These are phyloP conservation scores for Karalla daura DNA, from an alignment of 2,797 vertebrate genomes.

Conservation along the genomic window DNA sequence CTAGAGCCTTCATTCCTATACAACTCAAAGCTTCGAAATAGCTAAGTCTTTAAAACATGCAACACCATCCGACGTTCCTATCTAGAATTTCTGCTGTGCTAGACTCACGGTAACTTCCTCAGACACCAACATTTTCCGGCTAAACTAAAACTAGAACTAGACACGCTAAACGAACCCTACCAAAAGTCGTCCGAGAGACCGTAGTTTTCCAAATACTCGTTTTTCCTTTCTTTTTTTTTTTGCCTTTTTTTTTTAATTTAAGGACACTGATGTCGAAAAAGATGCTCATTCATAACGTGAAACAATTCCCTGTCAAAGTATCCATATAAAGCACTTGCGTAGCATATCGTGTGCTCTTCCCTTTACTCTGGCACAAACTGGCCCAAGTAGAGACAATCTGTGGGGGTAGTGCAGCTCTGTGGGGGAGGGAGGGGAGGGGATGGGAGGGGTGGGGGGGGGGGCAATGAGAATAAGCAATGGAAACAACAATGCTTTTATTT, in stretches of 20 bases:
- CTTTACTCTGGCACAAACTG: conserved; percentile 71
- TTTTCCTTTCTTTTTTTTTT: too few relatives aligned
- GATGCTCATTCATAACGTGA: conserved; percentile 73
- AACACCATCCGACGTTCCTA: conserved; percentile 79
- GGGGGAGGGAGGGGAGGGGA: too few relatives aligned
- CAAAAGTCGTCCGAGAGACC: conserved; percentile 62
- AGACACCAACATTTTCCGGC: conserved; percentile 65
- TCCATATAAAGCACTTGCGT: conserved; percentile 83
- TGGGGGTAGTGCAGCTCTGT: conserved; percentile 65
- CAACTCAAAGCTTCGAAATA: conserved; percentile 77
- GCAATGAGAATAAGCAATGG: conserved; percentile 48
- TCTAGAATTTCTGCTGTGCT: conserved; percentile 77
- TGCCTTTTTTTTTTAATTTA: too few relatives aligned
- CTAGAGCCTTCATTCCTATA: conserved; percentile 81
- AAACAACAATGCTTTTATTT: conserved; percentile 8
- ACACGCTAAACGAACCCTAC: conserved; percentile 65
- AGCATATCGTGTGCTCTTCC: conserved; percentile 80
- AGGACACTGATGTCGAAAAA: conserved; percentile 75
- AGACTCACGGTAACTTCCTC: conserved; percentile 67
- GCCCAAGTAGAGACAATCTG: conserved; percentile 67
- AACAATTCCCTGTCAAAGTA: conserved; percentile 81
- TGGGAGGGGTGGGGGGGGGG: too few relatives aligned
- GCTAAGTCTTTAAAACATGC: conserved; percentile 81
- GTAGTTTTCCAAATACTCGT: conserved; percentile 69
- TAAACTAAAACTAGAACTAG: conserved; percentile 80